Evolutionary conservation across 1,140 invertebrate genomes (phyloP).

Genomic region (Anagrus nilaparvatae): DNA sequence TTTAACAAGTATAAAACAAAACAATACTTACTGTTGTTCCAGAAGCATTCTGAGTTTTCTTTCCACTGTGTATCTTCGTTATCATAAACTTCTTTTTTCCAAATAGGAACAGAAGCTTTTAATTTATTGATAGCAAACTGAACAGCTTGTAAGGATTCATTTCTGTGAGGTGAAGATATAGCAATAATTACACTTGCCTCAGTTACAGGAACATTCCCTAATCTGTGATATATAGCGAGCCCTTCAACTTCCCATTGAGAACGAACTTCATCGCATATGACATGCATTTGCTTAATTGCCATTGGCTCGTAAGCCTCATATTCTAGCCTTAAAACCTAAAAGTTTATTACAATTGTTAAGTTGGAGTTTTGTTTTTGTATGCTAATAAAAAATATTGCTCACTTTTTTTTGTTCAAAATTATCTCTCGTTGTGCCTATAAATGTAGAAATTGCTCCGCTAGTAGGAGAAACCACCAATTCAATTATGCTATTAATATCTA

Average conservation of each 20-base stretch:
- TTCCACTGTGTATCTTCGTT: conserved; percentile 56
- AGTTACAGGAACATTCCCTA: conserved; percentile 75
- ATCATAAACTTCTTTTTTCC: conserved; percentile 91
- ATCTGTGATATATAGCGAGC: conserved; percentile 73
- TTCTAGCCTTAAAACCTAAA: conserved; percentile 67
- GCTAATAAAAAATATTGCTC: conserved; percentile 20
- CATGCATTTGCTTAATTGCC: conserved; percentile 75
- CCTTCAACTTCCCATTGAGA: conserved; percentile 64
- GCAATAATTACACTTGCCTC: conserved; percentile 88
- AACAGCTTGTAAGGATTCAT: conserved; percentile 72
- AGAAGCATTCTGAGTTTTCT: conserved; percentile 68
- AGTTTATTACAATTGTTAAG: conserved; percentile 11
- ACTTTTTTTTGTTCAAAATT: conserved; percentile 78
- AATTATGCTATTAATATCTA: conserved; percentile 60
- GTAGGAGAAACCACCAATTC: conserved; percentile 55
- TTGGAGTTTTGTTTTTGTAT: no score
- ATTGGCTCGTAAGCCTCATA: conserved; percentile 92
- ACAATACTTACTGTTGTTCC: conserved; percentile 42
- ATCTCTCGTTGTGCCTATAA: conserved; percentile 86
- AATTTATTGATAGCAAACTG: conserved; percentile 75
- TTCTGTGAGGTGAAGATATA: conserved; percentile 76
- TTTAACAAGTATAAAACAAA: no score
- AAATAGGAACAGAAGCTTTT: conserved; percentile 84
- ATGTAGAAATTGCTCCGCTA: conserved; percentile 81
- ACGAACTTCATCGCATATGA: conserved; percentile 64